Evolutionary conservation across 2,113 vertebrate species (phyloP), one percentile per base, ranked within the genome.

Genomic region (Sorex fumeus): DNA sequence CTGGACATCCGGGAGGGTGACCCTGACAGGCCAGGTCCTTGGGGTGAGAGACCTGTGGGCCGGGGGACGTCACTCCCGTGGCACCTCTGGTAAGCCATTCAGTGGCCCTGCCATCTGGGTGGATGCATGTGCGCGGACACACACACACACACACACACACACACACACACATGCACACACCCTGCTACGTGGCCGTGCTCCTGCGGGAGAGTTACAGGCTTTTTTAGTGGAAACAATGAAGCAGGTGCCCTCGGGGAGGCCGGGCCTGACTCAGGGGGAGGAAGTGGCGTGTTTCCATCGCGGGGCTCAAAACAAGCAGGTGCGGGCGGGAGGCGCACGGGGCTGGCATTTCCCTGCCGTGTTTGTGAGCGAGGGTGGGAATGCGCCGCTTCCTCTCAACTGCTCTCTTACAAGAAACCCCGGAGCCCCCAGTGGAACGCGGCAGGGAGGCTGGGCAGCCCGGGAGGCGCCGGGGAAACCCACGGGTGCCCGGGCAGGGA

Each of bases 241-340:
- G 30, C 50, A 50, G 6, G 32, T n/a, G 78, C 76, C 96, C 84
- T 50, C 94, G 93, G 87, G 94, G 93, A 93, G 96, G 96, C 76
- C 53, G 16, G 88, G 91, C 96, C 91, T 97, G 97, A 97, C 96
- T 96, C 96, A 97, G 97, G 97, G 98, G 97, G 95, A 98, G 98
- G 98, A 98, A 98, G 98, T 97, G 97, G 97, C 97, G 96, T 90
- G 97, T 98, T 98, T 98, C 98, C 98, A 98, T 94, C 97, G 69
- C 89, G 93, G 21, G 88, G 95, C 96, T 97, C 53, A 10, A 98
- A 98, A 98, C 98, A 98, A 45, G 36, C 25, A 97, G 95, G 97
- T 90, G 95, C 96, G 97, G 96, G 97, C 98, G 97, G 97, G 95
- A 80, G 40, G 92, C 94, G 96, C 74, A 97, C 97, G 97, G 97